Evolutionary conservation across 2,888 invertebrate genomes (phyloP), one percentile per base, ranked within the genome.

Genomic region (Phaonia tiefii): DNA sequence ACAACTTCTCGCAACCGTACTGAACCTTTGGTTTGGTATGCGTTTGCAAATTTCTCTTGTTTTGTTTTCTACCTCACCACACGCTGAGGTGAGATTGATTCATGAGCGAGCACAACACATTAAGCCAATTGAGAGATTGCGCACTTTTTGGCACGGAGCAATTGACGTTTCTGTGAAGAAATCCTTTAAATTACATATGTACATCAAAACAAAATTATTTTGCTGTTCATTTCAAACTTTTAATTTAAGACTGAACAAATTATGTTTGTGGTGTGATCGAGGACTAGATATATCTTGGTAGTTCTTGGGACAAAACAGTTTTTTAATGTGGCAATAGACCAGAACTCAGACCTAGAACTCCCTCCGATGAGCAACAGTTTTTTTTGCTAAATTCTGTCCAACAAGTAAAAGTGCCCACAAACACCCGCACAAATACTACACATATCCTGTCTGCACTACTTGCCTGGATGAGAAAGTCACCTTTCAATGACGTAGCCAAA

Each of bases 1-100:
- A 78, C 77, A 81, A 81, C 77, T 81, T 81, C 81, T 78, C 75
- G 75, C 75, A 81, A 78, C 78, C 81, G 81, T 78, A 81, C 81
- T 75, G 81, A 78, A 75, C 75, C 78, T 73, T 72, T 78, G 71
- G 37, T 78, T 75, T 81, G 81, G 75, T 78, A n/a, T n/a, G n/a
- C n/a, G n/a, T 63, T 63, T 69, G 76, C 73, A 67, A 76, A 73
- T 69, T 39, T 37, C 63, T 63, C 63, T 63, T 63, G 63, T 39
- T 54, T 80, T 76, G 69, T 65, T 76, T 76, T 4, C 60, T 56
- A 5, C 51, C 1, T 54, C 54, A 54, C 54, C 54, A 2, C 25
- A 2, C 4, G 2, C 13, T 44, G 13, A 10, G 44, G 10, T 44
- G 44, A 13, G 44, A 31, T 31, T 31, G n/a, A n/a, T 8, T 31